A percentile compares a stretch with the other conserved stretches of the same genome.
phyloP scores from a whole-genome alignment of 1,140 invertebrate genomes.

The Aphis craccivora region DNA sequence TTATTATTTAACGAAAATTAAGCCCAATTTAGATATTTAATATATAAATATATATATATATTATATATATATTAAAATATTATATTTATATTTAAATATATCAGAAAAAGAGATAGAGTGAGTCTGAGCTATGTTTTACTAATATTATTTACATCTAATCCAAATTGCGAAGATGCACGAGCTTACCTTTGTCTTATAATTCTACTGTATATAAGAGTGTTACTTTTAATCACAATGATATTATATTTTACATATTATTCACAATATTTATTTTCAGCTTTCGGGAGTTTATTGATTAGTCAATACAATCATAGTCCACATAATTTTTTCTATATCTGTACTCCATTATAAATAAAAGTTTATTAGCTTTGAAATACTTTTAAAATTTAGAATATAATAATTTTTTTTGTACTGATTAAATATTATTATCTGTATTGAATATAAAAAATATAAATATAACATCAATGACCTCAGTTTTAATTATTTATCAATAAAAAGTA shows the following conservation, averaged over 20 bases:
- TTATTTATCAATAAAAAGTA: neutral
- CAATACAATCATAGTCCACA: neutral
- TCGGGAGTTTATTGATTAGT: neutral
- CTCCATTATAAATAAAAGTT: neutral
- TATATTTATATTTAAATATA: too few relatives aligned
- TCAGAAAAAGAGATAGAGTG: too few relatives aligned
- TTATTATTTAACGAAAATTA: neutral
- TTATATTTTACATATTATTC: too few relatives aligned
- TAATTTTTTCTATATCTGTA: neutral
- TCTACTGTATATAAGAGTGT: neutral
- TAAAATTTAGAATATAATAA: neutral
- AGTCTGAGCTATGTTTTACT: too few relatives aligned
- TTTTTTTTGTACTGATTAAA: neutral
- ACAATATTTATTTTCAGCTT: neutral
- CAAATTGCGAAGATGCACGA: neutral
- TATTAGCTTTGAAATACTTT: neutral
- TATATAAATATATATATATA: too few relatives aligned
- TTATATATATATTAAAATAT: too few relatives aligned
- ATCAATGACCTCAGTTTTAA: neutral
- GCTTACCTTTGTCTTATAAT: neutral
- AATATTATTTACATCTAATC: too few relatives aligned
- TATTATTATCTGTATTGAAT: neutral
- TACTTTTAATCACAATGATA: too few relatives aligned
- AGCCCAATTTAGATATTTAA: neutral
- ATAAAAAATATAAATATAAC: neutral